Evolutionary conservation across 2,888 invertebrate genomes (phyloP).

Genomic region (Penaeus monodon): DNA sequence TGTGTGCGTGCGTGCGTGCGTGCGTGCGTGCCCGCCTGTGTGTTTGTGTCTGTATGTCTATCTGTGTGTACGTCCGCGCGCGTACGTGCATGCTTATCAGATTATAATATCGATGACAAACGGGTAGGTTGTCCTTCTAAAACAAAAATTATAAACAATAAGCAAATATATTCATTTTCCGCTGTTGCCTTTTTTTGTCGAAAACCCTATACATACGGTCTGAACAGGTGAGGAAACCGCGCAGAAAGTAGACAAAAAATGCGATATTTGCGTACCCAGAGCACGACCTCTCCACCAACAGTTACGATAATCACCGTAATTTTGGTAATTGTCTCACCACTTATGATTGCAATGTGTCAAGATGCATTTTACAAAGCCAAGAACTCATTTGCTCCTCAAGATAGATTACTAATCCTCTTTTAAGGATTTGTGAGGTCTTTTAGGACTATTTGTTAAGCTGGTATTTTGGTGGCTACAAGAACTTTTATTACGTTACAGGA

Average conservation of each 20-base stretch:
- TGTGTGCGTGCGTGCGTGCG: neutral
- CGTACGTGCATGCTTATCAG: neutral
- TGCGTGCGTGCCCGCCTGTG: neutral
- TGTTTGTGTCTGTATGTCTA: too few relatives aligned
- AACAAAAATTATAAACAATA: neutral
- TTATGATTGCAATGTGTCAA: neutral
- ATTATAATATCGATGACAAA: neutral
- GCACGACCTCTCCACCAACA: slow-evolving; percentile 30
- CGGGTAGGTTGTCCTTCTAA: neutral
- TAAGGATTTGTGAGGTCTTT: too few relatives aligned
- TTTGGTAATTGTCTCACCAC: slow-evolving; percentile 26
- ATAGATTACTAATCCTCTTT: slow-evolving; percentile 8
- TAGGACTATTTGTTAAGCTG: too few relatives aligned
- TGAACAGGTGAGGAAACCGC: too few relatives aligned
- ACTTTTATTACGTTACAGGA: too few relatives aligned
- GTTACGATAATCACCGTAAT: slow-evolving; percentile 36
- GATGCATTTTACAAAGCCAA: neutral
- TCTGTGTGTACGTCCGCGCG: neutral
- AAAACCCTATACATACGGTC: too few relatives aligned
- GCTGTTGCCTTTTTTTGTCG: too few relatives aligned
- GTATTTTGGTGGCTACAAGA: too few relatives aligned
- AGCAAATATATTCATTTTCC: too few relatives aligned
- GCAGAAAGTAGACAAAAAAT: neutral
- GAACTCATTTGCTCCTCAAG: slow-evolving; percentile 7
- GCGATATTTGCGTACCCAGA: slow-evolving; percentile 9